Evolutionary conservation across 2,888 invertebrate genomes (phyloP), one percentile per base, ranked within the genome.

Genomic region (Dexiosoma caninum): DNA sequence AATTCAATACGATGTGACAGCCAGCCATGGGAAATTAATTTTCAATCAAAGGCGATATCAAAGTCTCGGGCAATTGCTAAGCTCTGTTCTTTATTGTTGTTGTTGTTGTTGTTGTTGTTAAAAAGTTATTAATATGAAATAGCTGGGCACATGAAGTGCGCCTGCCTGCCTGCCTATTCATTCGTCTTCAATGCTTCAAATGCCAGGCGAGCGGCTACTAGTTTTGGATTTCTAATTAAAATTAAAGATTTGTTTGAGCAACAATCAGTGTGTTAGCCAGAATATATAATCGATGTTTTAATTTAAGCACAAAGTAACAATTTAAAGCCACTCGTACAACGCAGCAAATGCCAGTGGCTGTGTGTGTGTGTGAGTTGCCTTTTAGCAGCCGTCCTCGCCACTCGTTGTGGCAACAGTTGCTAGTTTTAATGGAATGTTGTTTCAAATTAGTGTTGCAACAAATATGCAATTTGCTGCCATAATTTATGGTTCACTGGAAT

Each of bases 381-480:
- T n/a, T n/a, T n/a, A n/a, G n/a, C n/a, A n/a, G n/a, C n/a, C n/a
- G n/a, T n/a, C n/a, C n/a, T n/a, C n/a, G n/a, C n/a, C n/a, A n/a
- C n/a, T n/a, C n/a, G n/a, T n/a, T n/a, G n/a, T n/a, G n/a, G n/a
- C n/a, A n/a, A n/a, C n/a, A n/a, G n/a, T n/a, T n/a, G n/a, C n/a
- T n/a, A n/a, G n/a, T 40, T 14, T 21, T 69, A 67, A 46, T 75
- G 72, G 74, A 80, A 72, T 82, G 80, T 42, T 77, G 71, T 59
- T 64, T 35, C 59, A 70, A 82, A 79, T 80, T 75, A 78, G 82
- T 78, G 82, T 66, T 80, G 75, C 81, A 81, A 70, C 82, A 78
- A 83, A 84, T 82, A 83, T 83, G 84, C 87, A 85, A 86, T 85
- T 86, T 85, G 82, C 82, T 72, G 51, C 82, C 83, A 84, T 86